phyloP scores from a whole-genome alignment of 2,797 vertebrate species.

The Fringilla coelebs region DNA sequence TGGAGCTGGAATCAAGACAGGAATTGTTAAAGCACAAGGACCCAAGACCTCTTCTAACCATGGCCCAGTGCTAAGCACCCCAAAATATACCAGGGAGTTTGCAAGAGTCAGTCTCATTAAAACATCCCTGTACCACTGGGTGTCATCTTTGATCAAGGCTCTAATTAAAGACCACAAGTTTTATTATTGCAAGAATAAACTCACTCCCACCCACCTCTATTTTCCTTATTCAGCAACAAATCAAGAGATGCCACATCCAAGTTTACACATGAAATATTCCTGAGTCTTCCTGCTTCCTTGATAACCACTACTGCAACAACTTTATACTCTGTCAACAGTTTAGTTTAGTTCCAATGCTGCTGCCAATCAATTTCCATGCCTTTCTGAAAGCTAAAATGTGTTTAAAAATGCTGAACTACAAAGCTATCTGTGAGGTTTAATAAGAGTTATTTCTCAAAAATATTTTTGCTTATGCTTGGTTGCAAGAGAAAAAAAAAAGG shows the following conservation, averaged over 20 bases:
- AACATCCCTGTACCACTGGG: neutral
- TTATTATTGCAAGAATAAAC: neutral
- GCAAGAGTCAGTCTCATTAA: neutral
- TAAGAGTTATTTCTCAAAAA: neutral
- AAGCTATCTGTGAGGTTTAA: neutral
- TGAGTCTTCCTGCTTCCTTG: neutral
- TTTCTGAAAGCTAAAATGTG: neutral
- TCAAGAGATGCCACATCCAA: neutral
- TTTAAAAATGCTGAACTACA: neutral
- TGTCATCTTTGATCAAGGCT: neutral
- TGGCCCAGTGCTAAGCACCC: neutral
- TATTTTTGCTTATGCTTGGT: neutral
- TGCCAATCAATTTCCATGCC: neutral
- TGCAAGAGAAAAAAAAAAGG: neutral
- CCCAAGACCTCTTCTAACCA: neutral
- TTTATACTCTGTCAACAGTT: neutral
- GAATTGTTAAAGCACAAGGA: neutral
- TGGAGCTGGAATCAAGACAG: conserved; percentile 72
- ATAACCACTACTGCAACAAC: neutral
- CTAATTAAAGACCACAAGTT: neutral
- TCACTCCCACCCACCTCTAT: neutral
- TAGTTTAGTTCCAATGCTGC: neutral
- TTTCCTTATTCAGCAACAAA: neutral
- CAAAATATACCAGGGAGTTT: neutral
- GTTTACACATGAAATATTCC: neutral